Evolutionary conservation across 2,888 invertebrate species (phyloP).

Genomic region (Heliconius cydno): DNA sequence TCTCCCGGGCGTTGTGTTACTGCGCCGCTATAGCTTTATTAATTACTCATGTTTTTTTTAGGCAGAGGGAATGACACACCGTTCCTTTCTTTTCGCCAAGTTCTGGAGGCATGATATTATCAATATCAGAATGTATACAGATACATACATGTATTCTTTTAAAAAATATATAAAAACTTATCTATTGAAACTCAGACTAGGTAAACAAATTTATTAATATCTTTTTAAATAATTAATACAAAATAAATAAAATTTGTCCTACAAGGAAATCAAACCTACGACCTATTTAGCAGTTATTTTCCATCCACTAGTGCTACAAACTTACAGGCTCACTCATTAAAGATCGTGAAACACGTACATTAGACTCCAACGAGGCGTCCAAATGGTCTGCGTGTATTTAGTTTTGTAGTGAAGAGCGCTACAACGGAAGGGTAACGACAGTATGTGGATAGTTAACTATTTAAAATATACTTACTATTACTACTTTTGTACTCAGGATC

Average conservation of each 20-base stretch:
- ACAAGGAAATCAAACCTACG: not conserved
- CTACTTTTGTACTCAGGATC: not conserved
- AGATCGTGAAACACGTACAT: slow-evolving; percentile 14
- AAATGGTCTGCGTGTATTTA: slow-evolving; percentile 2
- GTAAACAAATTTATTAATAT: too few relatives aligned
- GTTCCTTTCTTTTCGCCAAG: too few relatives aligned
- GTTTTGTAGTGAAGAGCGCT: not conserved
- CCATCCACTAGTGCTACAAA: not conserved
- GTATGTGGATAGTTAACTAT: not conserved
- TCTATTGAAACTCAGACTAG: too few relatives aligned
- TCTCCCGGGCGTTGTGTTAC: too few relatives aligned
- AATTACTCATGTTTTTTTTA: too few relatives aligned
- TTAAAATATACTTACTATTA: not conserved
- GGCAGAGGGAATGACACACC: too few relatives aligned
- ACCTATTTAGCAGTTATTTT: not conserved
- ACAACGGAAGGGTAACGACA: not conserved
- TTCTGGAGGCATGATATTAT: too few relatives aligned
- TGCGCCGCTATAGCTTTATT: too few relatives aligned
- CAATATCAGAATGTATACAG: too few relatives aligned
- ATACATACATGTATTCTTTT: too few relatives aligned
- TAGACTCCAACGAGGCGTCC: not conserved
- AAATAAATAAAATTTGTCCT: not conserved
- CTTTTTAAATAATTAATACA: too few relatives aligned
- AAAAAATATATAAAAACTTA: too few relatives aligned
- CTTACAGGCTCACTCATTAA: not conserved